Percentiles rank a stretch among this genome's conserved stretches.
Evolutionary conservation across 1,140 invertebrate genomes (phyloP).

Genomic region (Phymorhynchus buccinoides): DNA sequence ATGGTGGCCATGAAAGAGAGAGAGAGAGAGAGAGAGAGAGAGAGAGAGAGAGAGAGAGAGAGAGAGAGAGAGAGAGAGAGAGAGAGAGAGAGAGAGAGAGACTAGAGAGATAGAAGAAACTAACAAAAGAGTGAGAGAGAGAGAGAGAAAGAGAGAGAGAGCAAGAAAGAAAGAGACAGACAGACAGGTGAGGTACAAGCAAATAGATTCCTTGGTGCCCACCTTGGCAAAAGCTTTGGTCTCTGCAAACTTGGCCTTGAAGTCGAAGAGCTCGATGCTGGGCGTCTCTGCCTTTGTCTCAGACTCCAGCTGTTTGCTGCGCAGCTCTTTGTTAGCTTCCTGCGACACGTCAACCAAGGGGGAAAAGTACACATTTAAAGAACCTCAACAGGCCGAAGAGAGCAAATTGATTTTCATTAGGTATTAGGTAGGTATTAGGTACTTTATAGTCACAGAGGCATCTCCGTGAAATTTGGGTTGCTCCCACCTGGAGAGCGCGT

Average conservation of each 20-base stretch:
- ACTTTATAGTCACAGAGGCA: no score
- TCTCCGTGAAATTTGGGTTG: no score
- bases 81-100: background rate
- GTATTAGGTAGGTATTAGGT: no score
- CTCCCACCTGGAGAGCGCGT: no score
- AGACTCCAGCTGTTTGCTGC: conserved; percentile 61
- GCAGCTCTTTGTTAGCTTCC: conserved; percentile 58
- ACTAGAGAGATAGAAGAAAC: background rate
- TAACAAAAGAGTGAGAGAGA: background rate
- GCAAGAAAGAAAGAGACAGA: background rate
- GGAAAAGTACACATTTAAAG: no score
- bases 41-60: background rate
- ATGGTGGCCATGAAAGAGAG: background rate
- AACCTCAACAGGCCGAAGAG: no score
- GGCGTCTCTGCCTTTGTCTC: conserved; percentile 74
- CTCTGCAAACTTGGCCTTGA: conserved; percentile 86
- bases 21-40: background rate
- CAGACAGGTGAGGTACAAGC: no score
- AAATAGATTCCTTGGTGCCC: background rate
- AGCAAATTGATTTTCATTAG: no score
- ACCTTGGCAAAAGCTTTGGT: conserved; percentile 87
- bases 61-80: background rate
- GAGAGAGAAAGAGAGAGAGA: background rate
- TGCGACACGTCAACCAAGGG: no score
- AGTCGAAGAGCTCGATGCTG: conserved; percentile 82